phyloP scores from a whole-genome alignment of 2,797 vertebrate genomes.

The Falco columbarius region DNA sequence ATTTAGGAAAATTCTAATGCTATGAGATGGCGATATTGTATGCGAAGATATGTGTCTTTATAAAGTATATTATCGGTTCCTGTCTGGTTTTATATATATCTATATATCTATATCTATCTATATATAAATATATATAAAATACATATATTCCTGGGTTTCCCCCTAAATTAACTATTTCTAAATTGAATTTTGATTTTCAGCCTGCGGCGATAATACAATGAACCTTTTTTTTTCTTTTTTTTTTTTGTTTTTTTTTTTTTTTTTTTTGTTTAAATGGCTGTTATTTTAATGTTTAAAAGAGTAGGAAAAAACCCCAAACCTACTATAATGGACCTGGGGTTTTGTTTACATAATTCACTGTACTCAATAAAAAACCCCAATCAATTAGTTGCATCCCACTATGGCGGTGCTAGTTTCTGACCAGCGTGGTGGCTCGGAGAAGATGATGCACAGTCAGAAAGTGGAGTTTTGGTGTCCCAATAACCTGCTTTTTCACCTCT shows the following conservation, averaged over 20 bases:
- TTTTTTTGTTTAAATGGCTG: constrained; percentile 42
- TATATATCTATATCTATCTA: background rate
- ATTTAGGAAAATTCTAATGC: background rate
- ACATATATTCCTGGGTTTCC: constrained; percentile 62
- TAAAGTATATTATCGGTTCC: constrained; percentile 58
- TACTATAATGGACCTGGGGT: background rate
- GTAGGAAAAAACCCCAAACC: background rate
- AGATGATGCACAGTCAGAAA: accelerated
- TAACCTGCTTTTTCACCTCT: background rate
- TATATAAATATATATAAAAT: background rate
- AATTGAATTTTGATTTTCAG: constrained; percentile 70
- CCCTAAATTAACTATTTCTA: constrained; percentile 79
- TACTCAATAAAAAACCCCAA: constrained; percentile 3
- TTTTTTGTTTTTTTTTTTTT: constrained; percentile 23
- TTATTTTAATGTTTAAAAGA: constrained; percentile 29
- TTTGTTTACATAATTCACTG: constrained; percentile 46
- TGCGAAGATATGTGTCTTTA: constrained; percentile 58
- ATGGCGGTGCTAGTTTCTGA: background rate
- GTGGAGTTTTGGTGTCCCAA: background rate
- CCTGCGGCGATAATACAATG: constrained; percentile 73
- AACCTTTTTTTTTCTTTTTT: constrained; percentile 47
- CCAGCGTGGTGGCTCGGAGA: background rate
- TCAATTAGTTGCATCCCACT: background rate
- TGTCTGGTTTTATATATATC: constrained; percentile 60
- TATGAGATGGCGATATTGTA: constrained; percentile 16